phyloP scores from a whole-genome alignment of 2,113 vertebrate species.

The Sapayoa aenigma region DNA sequence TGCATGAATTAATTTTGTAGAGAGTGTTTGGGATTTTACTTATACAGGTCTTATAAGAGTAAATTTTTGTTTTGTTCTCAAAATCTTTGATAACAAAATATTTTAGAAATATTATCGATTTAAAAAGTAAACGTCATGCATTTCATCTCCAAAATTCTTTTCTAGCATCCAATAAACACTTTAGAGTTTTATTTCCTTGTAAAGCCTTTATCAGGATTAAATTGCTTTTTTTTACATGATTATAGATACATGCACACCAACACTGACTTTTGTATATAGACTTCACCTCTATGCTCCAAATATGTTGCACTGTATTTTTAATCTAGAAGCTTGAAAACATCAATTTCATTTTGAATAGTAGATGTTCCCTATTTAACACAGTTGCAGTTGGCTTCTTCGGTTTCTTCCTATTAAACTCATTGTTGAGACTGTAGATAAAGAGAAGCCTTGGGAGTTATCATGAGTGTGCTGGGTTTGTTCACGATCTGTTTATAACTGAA shows the following conservation, averaged over 20 bases:
- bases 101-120: neutral
- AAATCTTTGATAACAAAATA: no score
- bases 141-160: neutral
- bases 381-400: neutral
- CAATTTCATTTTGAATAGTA: neutral
- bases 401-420: neutral
- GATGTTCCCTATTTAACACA: neutral
- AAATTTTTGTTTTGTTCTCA: neutral
- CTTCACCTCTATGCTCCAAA: neutral
- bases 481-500: neutral
- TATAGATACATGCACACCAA: neutral
- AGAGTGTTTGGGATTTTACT: neutral
- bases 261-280: neutral
- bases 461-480: neutral
- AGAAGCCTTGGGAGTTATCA: neutral
- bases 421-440: neutral
- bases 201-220: neutral
- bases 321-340: neutral
- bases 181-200: neutral
- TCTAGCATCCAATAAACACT: neutral
- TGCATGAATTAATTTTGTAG: neutral
- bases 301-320: neutral
- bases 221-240: neutral
- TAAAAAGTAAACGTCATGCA: neutral
- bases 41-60: neutral